phyloP scores from a whole-genome alignment of 2,797 vertebrate species.

The Hoplostethus mediterraneus region DNA sequence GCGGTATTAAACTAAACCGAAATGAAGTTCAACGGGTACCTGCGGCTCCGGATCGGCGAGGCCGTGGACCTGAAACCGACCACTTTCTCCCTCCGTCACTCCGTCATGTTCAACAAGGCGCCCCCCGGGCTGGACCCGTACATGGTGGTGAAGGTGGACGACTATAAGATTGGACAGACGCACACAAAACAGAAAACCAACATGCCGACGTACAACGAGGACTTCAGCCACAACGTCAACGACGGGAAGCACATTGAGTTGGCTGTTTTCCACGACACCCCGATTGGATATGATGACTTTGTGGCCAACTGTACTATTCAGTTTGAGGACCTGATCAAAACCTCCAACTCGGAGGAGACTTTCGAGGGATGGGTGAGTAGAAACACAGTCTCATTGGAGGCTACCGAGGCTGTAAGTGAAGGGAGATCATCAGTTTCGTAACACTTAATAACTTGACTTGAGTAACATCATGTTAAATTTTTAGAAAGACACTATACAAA shows the following conservation, averaged over 20 bases:
- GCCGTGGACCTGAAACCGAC: conserved; percentile 95
- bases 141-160: conserved; percentile 95
- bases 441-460: too few relatives aligned
- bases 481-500: too few relatives aligned
- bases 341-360: conserved; percentile 85
- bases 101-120: conserved; percentile 91
- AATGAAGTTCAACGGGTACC: conserved; percentile 94
- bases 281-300: conserved; percentile 97
- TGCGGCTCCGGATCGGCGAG: conserved; percentile 95
- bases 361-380: conserved; percentile 97
- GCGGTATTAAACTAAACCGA: not conserved
- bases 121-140: conserved; percentile 91
- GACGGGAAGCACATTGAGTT: conserved; percentile 91
- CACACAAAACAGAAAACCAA: conserved; percentile 95
- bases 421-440: not conserved
- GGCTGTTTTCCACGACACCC: conserved; percentile 95
- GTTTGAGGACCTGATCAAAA: conserved; percentile 91
- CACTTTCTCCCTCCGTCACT: conserved; percentile 91
- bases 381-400: not conserved
- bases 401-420: not conserved
- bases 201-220: conserved; percentile 96
- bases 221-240: conserved; percentile 90
- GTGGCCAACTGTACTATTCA: conserved; percentile 95
- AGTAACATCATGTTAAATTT: too few relatives aligned
- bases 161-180: conserved; percentile 93